Evolutionary conservation across 1,140 invertebrate species (phyloP), one percentile per base, ranked within the genome.

Genomic region (Drosophila lacteicornis): DNA sequence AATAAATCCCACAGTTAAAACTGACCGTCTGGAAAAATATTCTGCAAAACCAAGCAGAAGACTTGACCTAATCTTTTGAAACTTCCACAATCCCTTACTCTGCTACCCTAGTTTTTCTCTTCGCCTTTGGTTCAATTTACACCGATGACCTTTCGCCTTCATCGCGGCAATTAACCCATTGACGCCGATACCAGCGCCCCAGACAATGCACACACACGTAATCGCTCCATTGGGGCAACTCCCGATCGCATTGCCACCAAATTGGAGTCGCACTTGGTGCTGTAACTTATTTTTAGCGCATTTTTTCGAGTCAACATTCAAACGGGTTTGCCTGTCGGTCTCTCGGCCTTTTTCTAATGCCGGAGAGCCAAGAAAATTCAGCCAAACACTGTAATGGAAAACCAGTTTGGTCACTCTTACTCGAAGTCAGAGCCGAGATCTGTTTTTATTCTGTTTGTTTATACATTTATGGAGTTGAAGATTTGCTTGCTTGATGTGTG

Each of bases 221-320:
- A 73, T 58, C 51, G 43, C 45, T 58, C 25, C 76, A 71, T 53
- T 55, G 38, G 15, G 71, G 19, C 45, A 75, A 51, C 60, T 66
- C 46, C 65, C 50, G 53, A 71, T 58, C 50, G 43, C 50, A 69
- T 38, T 43, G 30, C 61, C 36, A 71, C 25, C 75, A 60, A 74
- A 71, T 80, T 62, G 47, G 53, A 83, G 67, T 82, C 55, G 66
- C 68, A 68, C 42, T 79, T 73, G 47, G 77, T 84, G 84, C 80
- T 84, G 80, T 87, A 87, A 87, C 84, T 88, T 87, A 83, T 88
- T 88, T 88, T 88, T 88, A 87, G 84, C 80, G 71, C 82, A 71
- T 74, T 77, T 80, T 80, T 51, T 78, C 57, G 40, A 79, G 45
- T 22, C 75, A 57, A 17, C 30, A 30, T 57, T 55, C 42, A 87